Percentiles rank a stretch among this genome's conserved stretches.
phyloP scores from a whole-genome alignment of 2,113 vertebrate species.

The Mesitornis unicolor region DNA sequence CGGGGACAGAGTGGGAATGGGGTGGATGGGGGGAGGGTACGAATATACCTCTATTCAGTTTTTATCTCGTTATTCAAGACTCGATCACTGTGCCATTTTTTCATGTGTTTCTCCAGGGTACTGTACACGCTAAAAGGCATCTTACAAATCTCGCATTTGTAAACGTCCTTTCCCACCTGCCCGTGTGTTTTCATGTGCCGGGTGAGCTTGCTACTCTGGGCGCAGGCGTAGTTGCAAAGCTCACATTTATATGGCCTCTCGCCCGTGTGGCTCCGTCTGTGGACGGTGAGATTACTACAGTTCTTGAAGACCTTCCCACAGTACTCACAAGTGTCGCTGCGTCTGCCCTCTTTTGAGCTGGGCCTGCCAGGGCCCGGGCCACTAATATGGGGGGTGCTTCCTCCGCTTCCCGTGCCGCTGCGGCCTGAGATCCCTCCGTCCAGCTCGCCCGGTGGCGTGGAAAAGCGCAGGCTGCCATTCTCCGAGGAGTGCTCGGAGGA shows the following conservation, averaged over 20 bases:
- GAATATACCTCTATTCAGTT: slow-evolving; percentile 95
- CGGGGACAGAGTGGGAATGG: slow-evolving; percentile 57
- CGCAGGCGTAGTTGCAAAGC: slow-evolving; percentile 99
- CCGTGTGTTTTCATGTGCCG: slow-evolving; percentile 99
- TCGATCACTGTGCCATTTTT: slow-evolving; percentile 99
- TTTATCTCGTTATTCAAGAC: slow-evolving; percentile 99
- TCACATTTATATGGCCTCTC: slow-evolving; percentile 99
- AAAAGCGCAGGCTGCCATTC: slow-evolving; percentile 99
- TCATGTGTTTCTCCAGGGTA: slow-evolving; percentile 99
- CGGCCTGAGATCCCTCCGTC: slow-evolving; percentile 96
- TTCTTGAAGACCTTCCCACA: slow-evolving; percentile 99
- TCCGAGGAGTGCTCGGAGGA: slow-evolving; percentile 98
- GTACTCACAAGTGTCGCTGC: slow-evolving; percentile 99
- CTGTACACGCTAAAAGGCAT: slow-evolving; percentile 99
- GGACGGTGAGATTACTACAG: slow-evolving; percentile 99
- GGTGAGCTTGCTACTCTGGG: slow-evolving; percentile 99
- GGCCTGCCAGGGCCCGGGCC: slow-evolving; percentile 91
- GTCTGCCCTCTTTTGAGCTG: slow-evolving; percentile 95
- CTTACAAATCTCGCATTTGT: slow-evolving; percentile 99
- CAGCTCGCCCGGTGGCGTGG: slow-evolving; percentile 95
- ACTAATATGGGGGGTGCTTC: slow-evolving; percentile 97
- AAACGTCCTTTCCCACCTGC: slow-evolving; percentile 99
- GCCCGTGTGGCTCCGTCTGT: slow-evolving; percentile 99
- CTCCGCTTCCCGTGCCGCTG: slow-evolving; percentile 96
- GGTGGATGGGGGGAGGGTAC: slow-evolving; percentile 66